phyloP scores from a whole-genome alignment of 1,140 invertebrate genomes.

The Drosophila navojoa region DNA sequence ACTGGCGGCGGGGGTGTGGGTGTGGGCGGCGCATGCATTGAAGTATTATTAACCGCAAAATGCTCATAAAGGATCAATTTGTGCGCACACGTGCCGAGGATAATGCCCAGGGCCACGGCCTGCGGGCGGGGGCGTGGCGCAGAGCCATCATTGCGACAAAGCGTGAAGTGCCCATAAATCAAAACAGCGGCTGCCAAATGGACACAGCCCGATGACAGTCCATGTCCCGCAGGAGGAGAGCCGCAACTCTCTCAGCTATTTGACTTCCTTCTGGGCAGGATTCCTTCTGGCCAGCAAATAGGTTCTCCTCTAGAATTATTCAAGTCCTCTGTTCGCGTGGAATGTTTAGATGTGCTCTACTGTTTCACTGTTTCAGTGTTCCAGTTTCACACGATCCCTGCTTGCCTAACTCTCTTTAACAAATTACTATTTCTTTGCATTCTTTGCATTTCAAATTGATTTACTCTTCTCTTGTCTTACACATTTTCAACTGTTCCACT shows the following conservation, averaged over 20 bases:
- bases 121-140: constrained; percentile 1
- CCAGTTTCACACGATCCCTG: no score
- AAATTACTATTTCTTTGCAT: no score
- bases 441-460: no score
- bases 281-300: no score
- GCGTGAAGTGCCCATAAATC: constrained; percentile 74
- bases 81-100: constrained; percentile 76
- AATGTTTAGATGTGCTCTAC: no score
- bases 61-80: constrained; percentile 82
- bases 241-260: neutral
- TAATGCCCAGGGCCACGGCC: constrained; percentile 47
- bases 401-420: no score
- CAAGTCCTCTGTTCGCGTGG: no score
- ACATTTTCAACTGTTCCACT: no score
- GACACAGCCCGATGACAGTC: constrained; percentile 54
- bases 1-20: neutral
- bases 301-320: no score
- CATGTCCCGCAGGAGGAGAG: neutral
- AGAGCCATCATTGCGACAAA: constrained; percentile 37
- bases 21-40: constrained; percentile 12
- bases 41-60: constrained; percentile 80
- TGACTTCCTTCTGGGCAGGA: neutral
- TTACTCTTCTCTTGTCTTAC: no score
- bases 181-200: constrained; percentile 64
- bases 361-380: no score